Percentiles rank a stretch among this genome's conserved stretches.
phyloP scores from a whole-genome alignment of 92 coral and sea anemone species.

The Phenganax marumi region DNA sequence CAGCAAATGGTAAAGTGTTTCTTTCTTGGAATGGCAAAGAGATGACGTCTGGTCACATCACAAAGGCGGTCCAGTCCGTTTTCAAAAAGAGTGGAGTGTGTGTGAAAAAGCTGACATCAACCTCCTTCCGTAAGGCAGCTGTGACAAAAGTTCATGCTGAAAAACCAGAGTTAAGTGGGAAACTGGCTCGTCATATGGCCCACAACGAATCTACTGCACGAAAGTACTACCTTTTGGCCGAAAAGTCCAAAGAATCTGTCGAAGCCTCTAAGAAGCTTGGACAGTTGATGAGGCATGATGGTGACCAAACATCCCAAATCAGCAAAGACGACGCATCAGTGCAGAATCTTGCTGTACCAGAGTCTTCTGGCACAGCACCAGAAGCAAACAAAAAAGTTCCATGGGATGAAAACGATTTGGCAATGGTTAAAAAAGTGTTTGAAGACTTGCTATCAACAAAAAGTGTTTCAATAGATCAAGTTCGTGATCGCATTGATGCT shows the following conservation, averaged over 20 bases:
- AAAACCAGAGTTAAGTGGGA: slow-evolving; percentile 7
- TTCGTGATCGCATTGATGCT: background rate
- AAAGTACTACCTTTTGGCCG: slow-evolving; percentile 10
- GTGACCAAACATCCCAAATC: background rate
- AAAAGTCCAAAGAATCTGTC: slow-evolving; percentile 1
- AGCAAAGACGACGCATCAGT: background rate
- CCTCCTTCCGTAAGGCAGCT: slow-evolving; percentile 40
- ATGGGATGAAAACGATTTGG: slow-evolving; percentile 1
- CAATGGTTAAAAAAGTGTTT: background rate
- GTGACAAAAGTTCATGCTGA: slow-evolving; percentile 29
- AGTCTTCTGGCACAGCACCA: background rate
- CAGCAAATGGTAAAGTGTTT: too few relatives aligned
- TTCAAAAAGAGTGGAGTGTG: slow-evolving; percentile 53
- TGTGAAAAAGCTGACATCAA: slow-evolving; percentile 48
- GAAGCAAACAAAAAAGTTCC: background rate
- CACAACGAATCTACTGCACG: slow-evolving; percentile 21
- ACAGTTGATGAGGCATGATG: background rate
- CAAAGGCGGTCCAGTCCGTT: slow-evolving; percentile 47
- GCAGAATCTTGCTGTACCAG: background rate
- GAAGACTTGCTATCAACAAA: background rate
- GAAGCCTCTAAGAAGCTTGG: slow-evolving; percentile 26
- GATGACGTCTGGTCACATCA: slow-evolving; percentile 11
- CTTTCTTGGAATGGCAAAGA: background rate
- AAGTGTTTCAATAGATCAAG: background rate
- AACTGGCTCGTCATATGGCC: slow-evolving; percentile 10